phyloP scores from a whole-genome alignment of 2,113 vertebrate species.

The Dermatemys mawii region DNA sequence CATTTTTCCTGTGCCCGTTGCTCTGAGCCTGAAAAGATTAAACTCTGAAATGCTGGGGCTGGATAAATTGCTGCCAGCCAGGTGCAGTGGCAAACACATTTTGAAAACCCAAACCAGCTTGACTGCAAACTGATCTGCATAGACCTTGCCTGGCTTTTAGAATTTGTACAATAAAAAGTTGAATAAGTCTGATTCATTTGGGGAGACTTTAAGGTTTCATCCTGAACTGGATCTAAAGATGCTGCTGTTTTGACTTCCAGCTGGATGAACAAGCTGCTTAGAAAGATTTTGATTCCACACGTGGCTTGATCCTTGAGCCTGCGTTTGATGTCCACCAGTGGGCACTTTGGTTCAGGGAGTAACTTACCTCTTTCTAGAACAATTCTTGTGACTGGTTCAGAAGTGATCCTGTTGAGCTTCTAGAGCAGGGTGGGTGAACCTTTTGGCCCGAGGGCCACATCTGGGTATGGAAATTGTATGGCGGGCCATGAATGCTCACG shows the following conservation, averaged over 20 bases:
- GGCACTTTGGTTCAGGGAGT: background rate
- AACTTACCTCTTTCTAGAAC: accelerated
- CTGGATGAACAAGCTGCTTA: background rate
- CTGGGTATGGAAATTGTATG: too few relatives aligned
- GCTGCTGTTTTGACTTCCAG: background rate
- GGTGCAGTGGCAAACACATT: constrained; percentile 17
- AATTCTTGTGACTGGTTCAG: accelerated
- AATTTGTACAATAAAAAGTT: background rate
- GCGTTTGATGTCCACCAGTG: background rate
- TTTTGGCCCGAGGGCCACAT: too few relatives aligned
- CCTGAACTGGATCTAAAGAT: background rate
- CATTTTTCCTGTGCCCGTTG: constrained; percentile 20
- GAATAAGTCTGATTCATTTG: background rate
- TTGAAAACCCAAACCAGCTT: background rate
- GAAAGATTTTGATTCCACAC: background rate
- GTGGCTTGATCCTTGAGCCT: background rate
- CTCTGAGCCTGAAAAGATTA: constrained; percentile 26
- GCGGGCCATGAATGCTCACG: too few relatives aligned
- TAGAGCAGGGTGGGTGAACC: background rate
- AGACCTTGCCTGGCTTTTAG: background rate
- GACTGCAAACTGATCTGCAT: background rate
- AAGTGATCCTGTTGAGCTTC: accelerated
- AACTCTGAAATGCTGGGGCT: constrained; percentile 13
- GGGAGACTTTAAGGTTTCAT: background rate
- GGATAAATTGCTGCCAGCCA: constrained; percentile 33